A percentile compares a stretch with the other conserved stretches of the same genome.
These are phyloP conservation scores for Stichodactyla mertensii DNA, from an alignment of 64 coral and sea anemone genomes.

Conservation along the genomic window DNA sequence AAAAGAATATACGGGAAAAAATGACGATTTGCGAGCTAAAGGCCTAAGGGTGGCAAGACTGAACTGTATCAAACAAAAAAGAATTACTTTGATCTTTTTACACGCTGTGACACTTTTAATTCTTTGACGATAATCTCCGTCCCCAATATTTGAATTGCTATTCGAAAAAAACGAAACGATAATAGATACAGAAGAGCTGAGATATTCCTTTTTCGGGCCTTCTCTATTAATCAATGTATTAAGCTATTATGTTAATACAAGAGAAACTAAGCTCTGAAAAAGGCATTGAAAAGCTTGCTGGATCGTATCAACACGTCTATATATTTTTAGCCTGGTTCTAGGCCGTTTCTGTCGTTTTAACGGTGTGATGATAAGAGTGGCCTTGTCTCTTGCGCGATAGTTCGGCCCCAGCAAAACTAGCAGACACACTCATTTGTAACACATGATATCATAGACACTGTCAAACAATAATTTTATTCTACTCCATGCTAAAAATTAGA, in stretches of 20 bases:
- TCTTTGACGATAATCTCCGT: background rate
- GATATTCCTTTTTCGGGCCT: background rate
- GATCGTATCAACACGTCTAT: background rate
- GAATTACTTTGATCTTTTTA: background rate
- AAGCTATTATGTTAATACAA: background rate
- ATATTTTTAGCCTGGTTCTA: background rate
- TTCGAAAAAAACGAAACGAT: background rate
- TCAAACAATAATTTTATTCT: background rate
- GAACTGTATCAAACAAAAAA: conserved; percentile 3
- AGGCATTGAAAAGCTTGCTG: background rate
- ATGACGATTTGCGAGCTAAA: background rate
- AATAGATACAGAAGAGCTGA: background rate
- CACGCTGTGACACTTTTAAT: background rate
- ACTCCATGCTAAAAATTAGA: background rate
- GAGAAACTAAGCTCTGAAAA: background rate
- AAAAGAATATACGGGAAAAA: background rate
- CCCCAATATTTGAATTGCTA: background rate
- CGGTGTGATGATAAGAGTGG: background rate
- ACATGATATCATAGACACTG: background rate
- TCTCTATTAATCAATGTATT: background rate
- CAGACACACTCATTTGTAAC: background rate
- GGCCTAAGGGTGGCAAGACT: background rate
- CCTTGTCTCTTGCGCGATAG: background rate
- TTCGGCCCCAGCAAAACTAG: background rate
- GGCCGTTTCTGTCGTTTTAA: background rate